Evolutionary conservation across 2,797 vertebrate species (phyloP).

Genomic region (Lacerta agilis): DNA sequence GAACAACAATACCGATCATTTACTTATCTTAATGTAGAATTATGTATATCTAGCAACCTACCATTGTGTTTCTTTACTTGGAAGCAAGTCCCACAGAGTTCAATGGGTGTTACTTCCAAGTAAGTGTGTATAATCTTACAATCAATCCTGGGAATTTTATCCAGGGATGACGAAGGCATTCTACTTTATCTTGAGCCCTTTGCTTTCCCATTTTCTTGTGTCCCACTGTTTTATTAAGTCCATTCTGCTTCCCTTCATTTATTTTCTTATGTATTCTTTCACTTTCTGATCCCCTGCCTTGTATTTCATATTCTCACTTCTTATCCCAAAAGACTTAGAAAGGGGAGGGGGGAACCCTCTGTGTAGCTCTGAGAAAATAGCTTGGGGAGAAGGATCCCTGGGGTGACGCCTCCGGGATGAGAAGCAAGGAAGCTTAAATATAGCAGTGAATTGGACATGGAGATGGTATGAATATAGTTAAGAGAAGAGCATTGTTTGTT

Average conservation of each 20-base stretch:
- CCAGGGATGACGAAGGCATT: slow-evolving; percentile 59
- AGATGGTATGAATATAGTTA: slow-evolving; percentile 44
- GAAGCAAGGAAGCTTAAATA: slow-evolving; percentile 65
- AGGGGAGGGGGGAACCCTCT: slow-evolving; percentile 27
- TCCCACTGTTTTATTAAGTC: slow-evolving; percentile 68
- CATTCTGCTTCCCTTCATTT: slow-evolving; percentile 65
- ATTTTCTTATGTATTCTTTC: slow-evolving; percentile 62
- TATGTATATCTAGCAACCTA: slow-evolving; percentile 42
- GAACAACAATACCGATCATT: not conserved
- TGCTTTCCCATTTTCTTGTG: slow-evolving; percentile 63
- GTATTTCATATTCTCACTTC: slow-evolving; percentile 73
- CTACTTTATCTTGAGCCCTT: slow-evolving; percentile 46
- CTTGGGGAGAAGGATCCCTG: slow-evolving; percentile 57
- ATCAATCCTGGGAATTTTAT: slow-evolving; percentile 62
- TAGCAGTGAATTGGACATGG: slow-evolving; percentile 55
- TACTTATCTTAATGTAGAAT: slow-evolving; percentile 48
- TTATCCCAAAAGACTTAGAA: slow-evolving; percentile 65
- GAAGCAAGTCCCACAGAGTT: not conserved
- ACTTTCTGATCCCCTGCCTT: slow-evolving; percentile 65
- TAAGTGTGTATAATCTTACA: slow-evolving; percentile 30
- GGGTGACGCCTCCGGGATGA: slow-evolving; percentile 62
- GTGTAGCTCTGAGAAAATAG: slow-evolving; percentile 67
- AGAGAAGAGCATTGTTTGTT: slow-evolving; percentile 29
- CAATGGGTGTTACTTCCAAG: not conserved
- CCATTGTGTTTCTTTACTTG: not conserved